Conservation (phyloP, 2,888 invertebrate genomes). For the Leptinotarsa juncta region DNA sequence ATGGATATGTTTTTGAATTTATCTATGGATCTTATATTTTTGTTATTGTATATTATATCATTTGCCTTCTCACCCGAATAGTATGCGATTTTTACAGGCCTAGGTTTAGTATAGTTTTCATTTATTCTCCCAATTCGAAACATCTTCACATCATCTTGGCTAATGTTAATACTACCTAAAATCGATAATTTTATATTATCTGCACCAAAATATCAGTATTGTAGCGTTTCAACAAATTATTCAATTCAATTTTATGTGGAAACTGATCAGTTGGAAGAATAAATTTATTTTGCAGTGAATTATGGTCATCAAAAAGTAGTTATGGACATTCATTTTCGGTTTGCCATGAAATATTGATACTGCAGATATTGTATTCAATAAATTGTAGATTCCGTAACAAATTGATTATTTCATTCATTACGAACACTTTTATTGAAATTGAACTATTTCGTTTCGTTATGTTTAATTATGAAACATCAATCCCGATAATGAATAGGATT, state of each 20-base stretch:
- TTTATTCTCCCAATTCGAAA: too few species aligned
- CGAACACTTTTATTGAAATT: background rate
- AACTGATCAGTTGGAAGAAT: background rate
- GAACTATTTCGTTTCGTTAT: background rate
- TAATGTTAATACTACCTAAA: background rate
- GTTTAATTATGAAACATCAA: background rate
- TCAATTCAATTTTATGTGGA: background rate
- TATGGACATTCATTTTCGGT: background rate
- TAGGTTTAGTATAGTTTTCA: too few species aligned
- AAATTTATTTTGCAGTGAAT: background rate
- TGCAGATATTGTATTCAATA: conserved; percentile 6
- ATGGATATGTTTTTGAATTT: too few species aligned
- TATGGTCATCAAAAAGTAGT: conserved; percentile 7
- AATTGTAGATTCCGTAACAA: background rate
- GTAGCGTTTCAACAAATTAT: background rate
- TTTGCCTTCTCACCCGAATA: too few species aligned
- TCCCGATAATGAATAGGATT: too few species aligned
- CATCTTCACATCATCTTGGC: too few species aligned
- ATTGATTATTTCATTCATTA: background rate
- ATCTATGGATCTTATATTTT: too few species aligned
- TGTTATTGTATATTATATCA: too few species aligned
- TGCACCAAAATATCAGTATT: background rate
- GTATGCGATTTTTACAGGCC: too few species aligned
- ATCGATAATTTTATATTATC: background rate
- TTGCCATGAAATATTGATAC: conserved; percentile 5